These are phyloP conservation scores for Ryuthela nishihirai DNA, from an alignment of 2,888 invertebrate species.

Conservation along the genomic window DNA sequence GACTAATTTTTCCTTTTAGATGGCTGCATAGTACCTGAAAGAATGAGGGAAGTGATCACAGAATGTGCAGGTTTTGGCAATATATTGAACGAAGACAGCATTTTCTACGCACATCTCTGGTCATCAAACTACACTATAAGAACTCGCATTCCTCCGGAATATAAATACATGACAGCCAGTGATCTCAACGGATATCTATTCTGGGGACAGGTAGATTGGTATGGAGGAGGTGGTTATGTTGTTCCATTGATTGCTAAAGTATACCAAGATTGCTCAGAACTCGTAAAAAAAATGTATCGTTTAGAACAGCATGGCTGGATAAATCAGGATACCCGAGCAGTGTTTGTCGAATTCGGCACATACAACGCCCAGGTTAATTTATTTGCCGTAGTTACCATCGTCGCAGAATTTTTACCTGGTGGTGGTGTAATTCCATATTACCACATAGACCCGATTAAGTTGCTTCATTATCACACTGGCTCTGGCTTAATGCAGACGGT, in stretches of 20 bases:
- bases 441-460: conserved; percentile 42
- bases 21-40: conserved; percentile 14
- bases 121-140: conserved; percentile 8
- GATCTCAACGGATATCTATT: conserved; percentile 51
- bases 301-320: conserved; percentile 51
- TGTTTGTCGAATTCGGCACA: conserved; percentile 55
- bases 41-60: conserved; percentile 5
- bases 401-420: conserved; percentile 43
- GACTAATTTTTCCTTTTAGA: not conserved
- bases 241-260: conserved; percentile 47
- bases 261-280: conserved; percentile 20
- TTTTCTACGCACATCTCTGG: conserved; percentile 17
- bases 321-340: conserved; percentile 52
- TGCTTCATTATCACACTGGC: conserved; percentile 51
- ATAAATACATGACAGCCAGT: conserved; percentile 45
- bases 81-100: conserved; percentile 24
- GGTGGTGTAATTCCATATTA: conserved; percentile 42
- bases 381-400: conserved; percentile 43
- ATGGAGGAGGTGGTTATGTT: conserved; percentile 55
- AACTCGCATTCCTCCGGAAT: conserved; percentile 27
- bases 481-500: conserved; percentile 50
- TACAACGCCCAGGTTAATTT: conserved; percentile 51
- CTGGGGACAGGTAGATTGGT: conserved; percentile 50
- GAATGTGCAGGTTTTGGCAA: conserved; percentile 29
- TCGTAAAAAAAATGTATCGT: conserved; percentile 18